phyloP scores from a whole-genome alignment of 2,888 invertebrate genomes.

The Tachina fera region DNA sequence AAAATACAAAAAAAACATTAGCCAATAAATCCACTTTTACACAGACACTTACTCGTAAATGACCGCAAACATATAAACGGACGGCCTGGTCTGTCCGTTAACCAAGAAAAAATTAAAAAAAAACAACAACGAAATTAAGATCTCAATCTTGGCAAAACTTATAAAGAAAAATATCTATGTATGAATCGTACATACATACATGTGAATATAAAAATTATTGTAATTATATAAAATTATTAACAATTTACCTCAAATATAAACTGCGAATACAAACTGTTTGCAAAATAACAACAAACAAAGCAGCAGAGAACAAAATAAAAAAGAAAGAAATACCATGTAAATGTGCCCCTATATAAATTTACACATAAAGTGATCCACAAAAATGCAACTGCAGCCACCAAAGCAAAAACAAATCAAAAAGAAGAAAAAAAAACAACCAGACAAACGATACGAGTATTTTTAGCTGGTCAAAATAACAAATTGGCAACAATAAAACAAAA shows the following conservation, averaged over 20 bases:
- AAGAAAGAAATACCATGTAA: conserved; percentile 19
- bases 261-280: conserved; percentile 14
- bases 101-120: not conserved
- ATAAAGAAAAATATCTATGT: conserved; percentile 20
- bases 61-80: conserved; percentile 27
- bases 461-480: conserved; percentile 64
- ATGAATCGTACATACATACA: conserved; percentile 18
- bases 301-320: too few species aligned
- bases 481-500: conserved; percentile 61
- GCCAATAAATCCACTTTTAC: conserved; percentile 48
- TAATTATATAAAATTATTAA: conserved; percentile 68
- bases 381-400: not conserved
- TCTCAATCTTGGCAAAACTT: conserved; percentile 62
- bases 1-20: conserved; percentile 19
- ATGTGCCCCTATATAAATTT: conserved; percentile 36
- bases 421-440: conserved; percentile 39
- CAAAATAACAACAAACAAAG: conserved; percentile 24
- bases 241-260: conserved; percentile 61
- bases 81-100: not conserved
- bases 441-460: conserved; percentile 52
- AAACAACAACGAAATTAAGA: conserved; percentile 54
- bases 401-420: conserved; percentile 10
- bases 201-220: conserved; percentile 58
- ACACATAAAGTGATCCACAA: conserved; percentile 42
- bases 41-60: conserved; percentile 36